Evolutionary conservation across 2,113 vertebrate genomes (phyloP), one percentile per base, ranked within the genome.

Genomic region (Petrocephalus zakoni): DNA sequence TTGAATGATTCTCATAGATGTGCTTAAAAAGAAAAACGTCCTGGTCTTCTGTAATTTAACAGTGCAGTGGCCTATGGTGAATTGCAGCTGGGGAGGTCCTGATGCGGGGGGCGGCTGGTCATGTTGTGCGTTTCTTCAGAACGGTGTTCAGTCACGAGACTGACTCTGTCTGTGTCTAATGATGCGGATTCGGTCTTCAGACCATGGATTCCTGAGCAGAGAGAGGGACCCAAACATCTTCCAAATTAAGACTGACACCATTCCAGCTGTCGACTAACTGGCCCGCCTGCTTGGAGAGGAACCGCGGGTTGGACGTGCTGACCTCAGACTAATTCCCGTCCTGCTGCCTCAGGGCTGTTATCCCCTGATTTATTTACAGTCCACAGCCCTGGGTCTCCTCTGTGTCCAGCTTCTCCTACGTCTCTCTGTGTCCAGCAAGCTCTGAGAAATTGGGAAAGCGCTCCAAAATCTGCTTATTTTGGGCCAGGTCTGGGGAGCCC

Each of bases 11-110:
- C 37, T 19, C 22, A 19, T 25, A 19, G 37, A 21, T 86, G 2
- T 55, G 10, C 5, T 13, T 86, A 46, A 42, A 21, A 42, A 42
- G 42, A 42, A 42, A 42, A 42, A 42, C 42, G 19, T 55, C 19
- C 51, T 25, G 10, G 46, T 85, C 5, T 82, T 21, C 17, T 58
- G 68, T 37, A 55, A 68, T 56, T 51, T 82, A 10, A 53, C 11
- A 88, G n/a, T 56, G 49, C 53, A 29, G 25, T 88, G 34, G 29
- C 72, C 87, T 37, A 83, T 88, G 87, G 87, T 88, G 78, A 88
- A 88, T 88, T 88, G 87, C 87, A 88, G 87, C 37, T 29, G 72
- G 72, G 87, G 56, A 88, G 34, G 72, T 34, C 46, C 58, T 17
- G 5, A 11, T 53, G n/a, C 84, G 1, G 46, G 34, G 72, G 15